These are phyloP conservation scores for Ips nitidus DNA, from an alignment of 1,140 invertebrate species.

Conservation along the genomic window DNA sequence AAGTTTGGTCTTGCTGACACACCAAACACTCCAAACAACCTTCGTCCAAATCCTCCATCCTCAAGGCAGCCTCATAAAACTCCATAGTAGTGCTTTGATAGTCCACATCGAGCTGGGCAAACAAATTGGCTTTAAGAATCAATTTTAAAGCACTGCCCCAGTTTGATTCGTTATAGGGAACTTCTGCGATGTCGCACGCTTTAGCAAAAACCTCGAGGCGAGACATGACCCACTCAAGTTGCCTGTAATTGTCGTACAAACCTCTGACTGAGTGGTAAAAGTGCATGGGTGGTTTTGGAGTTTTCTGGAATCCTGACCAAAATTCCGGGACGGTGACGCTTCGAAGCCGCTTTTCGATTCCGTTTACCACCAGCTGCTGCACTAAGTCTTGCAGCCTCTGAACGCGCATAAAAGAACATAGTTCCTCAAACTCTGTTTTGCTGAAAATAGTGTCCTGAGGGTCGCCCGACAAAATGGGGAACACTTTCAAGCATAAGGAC, in stretches of 20 bases:
- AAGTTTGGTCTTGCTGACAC: constrained; percentile 68
- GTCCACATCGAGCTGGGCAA: constrained; percentile 70
- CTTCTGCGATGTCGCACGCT: constrained; percentile 50
- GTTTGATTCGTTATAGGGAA: constrained; percentile 58
- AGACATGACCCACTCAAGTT: constrained; percentile 59
- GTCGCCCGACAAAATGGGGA: constrained; percentile 43
- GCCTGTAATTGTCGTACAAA: constrained; percentile 59
- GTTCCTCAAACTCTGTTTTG: constrained; percentile 45
- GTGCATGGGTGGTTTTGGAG: constrained; percentile 61
- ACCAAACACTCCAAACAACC: constrained; percentile 65
- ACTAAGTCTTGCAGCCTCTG: constrained; percentile 52
- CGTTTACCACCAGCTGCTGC: constrained; percentile 60
- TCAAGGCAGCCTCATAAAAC: constrained; percentile 77
- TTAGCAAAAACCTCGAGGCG: constrained; percentile 58
- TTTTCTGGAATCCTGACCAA: constrained; percentile 65
- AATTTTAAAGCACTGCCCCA: constrained; percentile 63
- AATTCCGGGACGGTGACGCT: constrained; percentile 64
- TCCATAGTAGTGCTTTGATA: constrained; percentile 70
- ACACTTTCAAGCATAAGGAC: constrained; percentile 39
- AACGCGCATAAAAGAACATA: constrained; percentile 45
- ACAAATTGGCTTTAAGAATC: constrained; percentile 64
- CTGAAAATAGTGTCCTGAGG: constrained; percentile 26
- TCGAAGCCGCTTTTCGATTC: constrained; percentile 64
- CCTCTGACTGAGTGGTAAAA: constrained; percentile 68
- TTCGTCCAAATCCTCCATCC: constrained; percentile 62